Evolutionary conservation across 2,888 invertebrate genomes (phyloP).

Genomic region (Pandemis corylana): DNA sequence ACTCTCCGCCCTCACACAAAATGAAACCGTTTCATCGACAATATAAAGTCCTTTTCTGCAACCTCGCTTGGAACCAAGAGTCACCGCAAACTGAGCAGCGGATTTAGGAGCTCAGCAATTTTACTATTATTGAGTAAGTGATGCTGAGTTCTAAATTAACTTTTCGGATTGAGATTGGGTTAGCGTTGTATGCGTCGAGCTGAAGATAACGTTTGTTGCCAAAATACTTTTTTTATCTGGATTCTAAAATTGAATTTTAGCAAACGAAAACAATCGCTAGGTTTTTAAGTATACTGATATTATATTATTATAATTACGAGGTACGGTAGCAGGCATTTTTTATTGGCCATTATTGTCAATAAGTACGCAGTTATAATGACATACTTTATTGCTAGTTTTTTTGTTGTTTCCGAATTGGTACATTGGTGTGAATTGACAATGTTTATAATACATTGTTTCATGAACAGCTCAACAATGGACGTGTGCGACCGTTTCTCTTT

Average conservation of each 20-base stretch:
- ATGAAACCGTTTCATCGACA: conserved; percentile 46
- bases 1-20: conserved; percentile 40
- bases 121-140: conserved; percentile 64
- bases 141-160: conserved; percentile 64
- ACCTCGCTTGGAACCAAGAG: conserved; percentile 45
- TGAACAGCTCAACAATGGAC: background rate
- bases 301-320: too few relatives aligned
- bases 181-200: conserved; percentile 46
- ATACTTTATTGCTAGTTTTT: too few relatives aligned
- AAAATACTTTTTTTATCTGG: background rate
- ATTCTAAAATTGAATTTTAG: too few relatives aligned
- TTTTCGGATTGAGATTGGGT: conserved; percentile 48
- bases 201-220: background rate
- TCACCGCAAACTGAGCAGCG: conserved; percentile 56
- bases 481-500: background rate
- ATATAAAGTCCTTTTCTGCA: conserved; percentile 40
- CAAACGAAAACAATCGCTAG: too few relatives aligned
- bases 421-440: too few relatives aligned
- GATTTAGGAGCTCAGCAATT: conserved; percentile 59
- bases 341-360: too few relatives aligned
- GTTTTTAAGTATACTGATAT: too few relatives aligned
- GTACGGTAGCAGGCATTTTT: too few relatives aligned
- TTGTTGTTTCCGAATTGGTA: too few relatives aligned
- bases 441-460: too few relatives aligned
- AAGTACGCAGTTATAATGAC: too few relatives aligned